Percentiles rank a stretch among this genome's conserved stretches.
These are phyloP conservation scores for Pilophorus perplexus DNA, from an alignment of 2,888 invertebrate genomes.

Conservation along the genomic window DNA sequence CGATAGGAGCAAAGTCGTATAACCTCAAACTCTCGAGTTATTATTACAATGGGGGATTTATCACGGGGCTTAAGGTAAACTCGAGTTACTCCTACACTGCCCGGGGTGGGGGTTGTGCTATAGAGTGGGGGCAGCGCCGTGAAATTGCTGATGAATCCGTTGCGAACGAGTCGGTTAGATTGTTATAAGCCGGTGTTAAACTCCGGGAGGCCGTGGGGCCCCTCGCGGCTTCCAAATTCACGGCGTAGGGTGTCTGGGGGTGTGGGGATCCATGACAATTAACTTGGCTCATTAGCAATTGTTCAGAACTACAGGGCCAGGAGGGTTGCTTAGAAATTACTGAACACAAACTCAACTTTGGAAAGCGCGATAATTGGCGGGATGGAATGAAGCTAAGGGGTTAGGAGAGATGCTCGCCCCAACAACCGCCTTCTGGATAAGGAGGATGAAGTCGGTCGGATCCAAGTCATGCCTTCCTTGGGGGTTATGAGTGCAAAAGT, in stretches of 20 bases:
- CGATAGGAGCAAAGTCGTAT: slow-evolving; percentile 9
- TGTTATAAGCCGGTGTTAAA: slow-evolving; percentile 29
- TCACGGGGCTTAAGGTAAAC: slow-evolving; percentile 23
- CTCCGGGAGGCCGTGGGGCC: slow-evolving; percentile 12
- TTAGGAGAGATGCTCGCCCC: slow-evolving; percentile 1
- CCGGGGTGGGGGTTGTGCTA: background rate
- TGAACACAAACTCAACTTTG: slow-evolving; percentile 29
- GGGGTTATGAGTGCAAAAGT: slow-evolving; percentile 17
- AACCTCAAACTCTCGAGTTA: slow-evolving; percentile 21
- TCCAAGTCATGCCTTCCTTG: background rate
- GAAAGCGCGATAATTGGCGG: slow-evolving; percentile 27
- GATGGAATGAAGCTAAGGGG: slow-evolving; percentile 1
- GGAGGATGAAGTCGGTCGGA: slow-evolving; percentile 5
- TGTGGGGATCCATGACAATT: slow-evolving; percentile 25
- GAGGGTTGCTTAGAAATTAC: slow-evolving; percentile 21
- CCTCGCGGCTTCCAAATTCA: slow-evolving; percentile 2
- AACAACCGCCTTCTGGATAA: too few species aligned
- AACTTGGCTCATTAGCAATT: slow-evolving; percentile 37
- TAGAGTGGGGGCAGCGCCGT: background rate
- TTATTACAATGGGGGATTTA: slow-evolving; percentile 17
- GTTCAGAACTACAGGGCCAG: background rate
- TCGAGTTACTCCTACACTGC: slow-evolving; percentile 9
- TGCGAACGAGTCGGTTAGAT: slow-evolving; percentile 27
- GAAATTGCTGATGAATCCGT: slow-evolving; percentile 32
- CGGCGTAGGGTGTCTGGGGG: background rate